Evolutionary conservation across 2,113 vertebrate species (phyloP).

Genomic region (Hippocampus barbouri): DNA sequence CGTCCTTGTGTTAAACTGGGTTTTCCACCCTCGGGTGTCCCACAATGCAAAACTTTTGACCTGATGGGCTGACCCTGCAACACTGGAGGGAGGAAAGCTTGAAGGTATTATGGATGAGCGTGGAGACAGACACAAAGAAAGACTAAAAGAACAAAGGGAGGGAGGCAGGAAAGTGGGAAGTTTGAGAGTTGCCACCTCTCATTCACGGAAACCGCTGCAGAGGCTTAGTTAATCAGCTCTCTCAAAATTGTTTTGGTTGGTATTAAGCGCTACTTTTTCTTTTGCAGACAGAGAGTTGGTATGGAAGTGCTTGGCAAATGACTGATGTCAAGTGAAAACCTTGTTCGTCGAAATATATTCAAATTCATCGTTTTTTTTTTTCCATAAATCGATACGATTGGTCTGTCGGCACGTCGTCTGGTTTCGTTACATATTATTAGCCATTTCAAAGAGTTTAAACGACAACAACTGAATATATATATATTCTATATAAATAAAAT

Average conservation of each 20-base stretch:
- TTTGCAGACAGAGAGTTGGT: too few relatives aligned
- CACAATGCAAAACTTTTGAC: conserved; percentile 63
- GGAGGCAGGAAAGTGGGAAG: not conserved
- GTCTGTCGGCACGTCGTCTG: too few relatives aligned
- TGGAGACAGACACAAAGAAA: conserved; percentile 25
- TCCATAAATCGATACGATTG: too few relatives aligned
- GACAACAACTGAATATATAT: too few relatives aligned
- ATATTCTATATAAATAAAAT: too few relatives aligned
- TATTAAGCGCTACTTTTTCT: too few relatives aligned
- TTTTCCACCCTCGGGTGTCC: conserved; percentile 54
- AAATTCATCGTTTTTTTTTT: too few relatives aligned
- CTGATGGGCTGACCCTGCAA: conserved; percentile 42
- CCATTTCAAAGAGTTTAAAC: too few relatives aligned
- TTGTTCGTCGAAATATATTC: too few relatives aligned
- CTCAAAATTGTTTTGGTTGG: not conserved
- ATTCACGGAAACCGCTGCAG: not conserved
- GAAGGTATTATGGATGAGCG: conserved; percentile 46
- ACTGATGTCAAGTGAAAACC: too few relatives aligned
- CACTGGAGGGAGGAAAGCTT: conserved; percentile 45
- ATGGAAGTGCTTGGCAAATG: too few relatives aligned
- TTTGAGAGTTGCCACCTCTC: not conserved
- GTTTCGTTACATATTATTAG: too few relatives aligned
- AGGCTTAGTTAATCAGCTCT: not conserved
- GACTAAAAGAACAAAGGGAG: conserved; percentile 8
- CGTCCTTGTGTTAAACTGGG: conserved; percentile 49